Evolutionary conservation across 1,140 invertebrate genomes (phyloP).

Genomic region (Drosophila ananassae): DNA sequence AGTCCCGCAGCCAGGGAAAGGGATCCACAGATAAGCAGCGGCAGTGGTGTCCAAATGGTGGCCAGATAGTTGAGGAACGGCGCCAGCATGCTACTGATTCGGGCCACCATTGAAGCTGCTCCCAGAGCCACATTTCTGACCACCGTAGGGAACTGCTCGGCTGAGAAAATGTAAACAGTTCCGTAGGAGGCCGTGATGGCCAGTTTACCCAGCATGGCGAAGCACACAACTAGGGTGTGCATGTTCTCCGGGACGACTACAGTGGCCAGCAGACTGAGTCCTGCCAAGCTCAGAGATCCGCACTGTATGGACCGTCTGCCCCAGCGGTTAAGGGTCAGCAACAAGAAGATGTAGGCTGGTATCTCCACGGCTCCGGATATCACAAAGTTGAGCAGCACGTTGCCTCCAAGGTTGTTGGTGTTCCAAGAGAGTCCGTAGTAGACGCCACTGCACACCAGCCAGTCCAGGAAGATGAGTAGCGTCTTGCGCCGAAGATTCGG

Average conservation of each 20-base stretch:
- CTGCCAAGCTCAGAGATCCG: slow-evolving; percentile 89
- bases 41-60: slow-evolving; percentile 88
- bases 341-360: slow-evolving; percentile 89
- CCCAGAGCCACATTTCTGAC: slow-evolving; percentile 92
- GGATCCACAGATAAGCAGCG: slow-evolving; percentile 89
- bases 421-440: slow-evolving; percentile 94
- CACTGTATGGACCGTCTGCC: slow-evolving; percentile 89
- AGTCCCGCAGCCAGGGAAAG: slow-evolving; percentile 88
- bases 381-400: slow-evolving; percentile 90
- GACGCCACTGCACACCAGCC: slow-evolving; percentile 91
- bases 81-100: slow-evolving; percentile 91
- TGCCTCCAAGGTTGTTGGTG: slow-evolving; percentile 89
- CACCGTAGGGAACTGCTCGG: slow-evolving; percentile 93
- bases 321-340: slow-evolving; percentile 90
- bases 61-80: slow-evolving; percentile 89
- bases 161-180: slow-evolving; percentile 91
- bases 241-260: slow-evolving; percentile 86
- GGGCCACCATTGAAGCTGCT: slow-evolving; percentile 90
- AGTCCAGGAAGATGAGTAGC: slow-evolving; percentile 91
- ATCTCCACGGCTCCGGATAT: slow-evolving; percentile 91
- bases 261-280: slow-evolving; percentile 86
- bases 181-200: slow-evolving; percentile 92
- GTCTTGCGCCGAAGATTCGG: slow-evolving; percentile 89
- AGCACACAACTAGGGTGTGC: slow-evolving; percentile 87
- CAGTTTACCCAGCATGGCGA: slow-evolving; percentile 93